Evolutionary conservation across 2,797 vertebrate species (phyloP), one percentile per base, ranked within the genome.

Genomic region (Gymnoscopelus microlampas): DNA sequence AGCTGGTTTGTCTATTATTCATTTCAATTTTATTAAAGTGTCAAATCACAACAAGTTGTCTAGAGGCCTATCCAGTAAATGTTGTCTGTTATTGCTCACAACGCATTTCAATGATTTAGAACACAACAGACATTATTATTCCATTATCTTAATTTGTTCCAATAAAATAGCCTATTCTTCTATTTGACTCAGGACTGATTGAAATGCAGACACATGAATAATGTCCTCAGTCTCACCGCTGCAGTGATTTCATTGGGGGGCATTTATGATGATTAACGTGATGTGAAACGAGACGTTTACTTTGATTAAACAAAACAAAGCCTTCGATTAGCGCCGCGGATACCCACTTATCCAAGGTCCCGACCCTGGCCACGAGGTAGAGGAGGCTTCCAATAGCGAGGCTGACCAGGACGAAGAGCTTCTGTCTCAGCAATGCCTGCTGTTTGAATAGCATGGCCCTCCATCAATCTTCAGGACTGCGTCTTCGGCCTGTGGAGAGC

Each of bases 401-500:
- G 92, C 96, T 98, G 94, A 95, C 96, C 92, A 98, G 91, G 79
- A 98, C 94, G 77, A 98, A 93, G 87, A 97, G 95, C 95, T 97
- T 98, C 94, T 98, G 96, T 97, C 95, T 97, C 94, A 98, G 96
- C 96, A 96, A 94, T 94, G 83, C 95, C 96, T 97, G 97, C 95
- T 98, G 96, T 97, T 96, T 96, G 95, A 97, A 96, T 93, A 96
- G 95, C 97, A 98, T 98, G 96, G 95, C 97, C 96, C 96, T 97
- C 96, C 96, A 98, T 98, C 96, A 97, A 97, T 95, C 95, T 96
- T 96, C 94, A 96, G 95, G 95, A 95, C 95, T 93, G 89, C 69
- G 73, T 95, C 95, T 92, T 94, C 91, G 94, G 95, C 94, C 96
- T 97, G 91, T 70, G 72, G 58, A 83, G 75, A 92, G 14, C 74